Evolutionary conservation across 2,113 vertebrate genomes (phyloP).

Genomic region (Lophotis ruficrista): DNA sequence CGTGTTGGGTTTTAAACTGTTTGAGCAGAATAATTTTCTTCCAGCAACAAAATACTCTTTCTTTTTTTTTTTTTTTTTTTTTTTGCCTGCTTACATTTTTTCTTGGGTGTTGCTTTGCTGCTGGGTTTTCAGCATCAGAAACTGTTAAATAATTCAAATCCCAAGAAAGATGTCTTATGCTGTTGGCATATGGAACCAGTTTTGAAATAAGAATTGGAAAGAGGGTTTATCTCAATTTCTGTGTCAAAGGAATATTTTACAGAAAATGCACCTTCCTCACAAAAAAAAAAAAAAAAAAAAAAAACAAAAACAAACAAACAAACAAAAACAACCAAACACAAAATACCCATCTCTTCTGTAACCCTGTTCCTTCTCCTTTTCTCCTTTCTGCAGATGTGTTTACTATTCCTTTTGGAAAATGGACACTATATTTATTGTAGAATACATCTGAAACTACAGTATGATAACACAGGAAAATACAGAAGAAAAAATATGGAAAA

Average conservation of each 20-base stretch:
- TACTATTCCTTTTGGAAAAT: neutral
- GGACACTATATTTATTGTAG: neutral
- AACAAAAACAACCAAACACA: neutral
- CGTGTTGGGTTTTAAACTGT: neutral
- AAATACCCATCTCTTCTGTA: neutral
- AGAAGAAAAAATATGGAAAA: neutral
- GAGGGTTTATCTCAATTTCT: conserved; percentile 26
- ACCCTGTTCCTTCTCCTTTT: neutral
- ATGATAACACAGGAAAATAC: neutral
- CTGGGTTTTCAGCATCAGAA: conserved; percentile 40
- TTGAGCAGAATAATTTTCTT: neutral
- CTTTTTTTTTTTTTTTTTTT: neutral
- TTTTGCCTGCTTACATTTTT: conserved; percentile 2
- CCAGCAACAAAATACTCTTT: neutral
- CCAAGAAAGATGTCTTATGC: conserved; percentile 11
- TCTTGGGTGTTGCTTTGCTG: conserved; percentile 34
- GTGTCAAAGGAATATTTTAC: conserved; percentile 22
- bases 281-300: neutral
- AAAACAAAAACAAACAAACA: no score
- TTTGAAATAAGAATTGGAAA: conserved; percentile 23
- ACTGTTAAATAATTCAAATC: conserved; percentile 65
- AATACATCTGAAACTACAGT: neutral
- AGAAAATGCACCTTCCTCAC: neutral
- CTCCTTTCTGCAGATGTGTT: neutral
- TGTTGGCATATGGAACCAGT: conserved; percentile 29